phyloP scores from a whole-genome alignment of 35 echinoderm and acorn worm genomes.

The Ophiothrix spiculata region DNA sequence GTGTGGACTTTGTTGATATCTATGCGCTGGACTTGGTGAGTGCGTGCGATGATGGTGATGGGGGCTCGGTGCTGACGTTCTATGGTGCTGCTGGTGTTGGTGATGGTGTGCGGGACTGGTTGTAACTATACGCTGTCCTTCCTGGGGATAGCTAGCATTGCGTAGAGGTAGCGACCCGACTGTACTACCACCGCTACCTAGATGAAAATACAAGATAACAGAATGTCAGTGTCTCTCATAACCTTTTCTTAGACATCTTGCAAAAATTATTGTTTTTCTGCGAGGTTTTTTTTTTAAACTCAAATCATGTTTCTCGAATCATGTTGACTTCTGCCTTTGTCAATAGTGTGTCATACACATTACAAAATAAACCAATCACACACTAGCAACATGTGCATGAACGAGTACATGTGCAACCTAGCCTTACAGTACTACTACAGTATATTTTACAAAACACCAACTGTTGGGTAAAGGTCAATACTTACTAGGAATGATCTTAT shows the following conservation, averaged over 20 bases:
- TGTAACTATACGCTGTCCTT: slow-evolving; percentile 6
- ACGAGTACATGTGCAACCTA: not conserved
- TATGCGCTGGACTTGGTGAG: slow-evolving; percentile 34
- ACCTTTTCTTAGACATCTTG: not conserved
- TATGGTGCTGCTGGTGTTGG: slow-evolving; percentile 29
- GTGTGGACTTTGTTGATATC: slow-evolving; percentile 23
- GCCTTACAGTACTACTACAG: not conserved
- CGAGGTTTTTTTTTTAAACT: too few species aligned
- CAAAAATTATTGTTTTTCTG: not conserved
- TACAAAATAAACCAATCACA: too few species aligned
- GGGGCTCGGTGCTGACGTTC: slow-evolving; percentile 24
- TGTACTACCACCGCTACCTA: slow-evolving; percentile 1
- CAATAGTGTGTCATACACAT: too few species aligned
- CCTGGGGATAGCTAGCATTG: slow-evolving; percentile 12
- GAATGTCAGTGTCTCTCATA: not conserved
- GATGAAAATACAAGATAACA: not conserved
- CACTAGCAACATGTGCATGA: not conserved
- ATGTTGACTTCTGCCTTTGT: too few species aligned
- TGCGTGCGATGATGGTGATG: slow-evolving; percentile 19
- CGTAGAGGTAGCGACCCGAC: not conserved
- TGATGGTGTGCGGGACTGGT: slow-evolving; percentile 37
- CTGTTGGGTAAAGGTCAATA: not conserved
- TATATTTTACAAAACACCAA: not conserved
- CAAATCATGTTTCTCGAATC: too few species aligned
- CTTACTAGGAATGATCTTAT: not conserved